Base-by-base conservation (phyloP, 1,140 invertebrate species). In the Chlorops oryzae region DNA sequence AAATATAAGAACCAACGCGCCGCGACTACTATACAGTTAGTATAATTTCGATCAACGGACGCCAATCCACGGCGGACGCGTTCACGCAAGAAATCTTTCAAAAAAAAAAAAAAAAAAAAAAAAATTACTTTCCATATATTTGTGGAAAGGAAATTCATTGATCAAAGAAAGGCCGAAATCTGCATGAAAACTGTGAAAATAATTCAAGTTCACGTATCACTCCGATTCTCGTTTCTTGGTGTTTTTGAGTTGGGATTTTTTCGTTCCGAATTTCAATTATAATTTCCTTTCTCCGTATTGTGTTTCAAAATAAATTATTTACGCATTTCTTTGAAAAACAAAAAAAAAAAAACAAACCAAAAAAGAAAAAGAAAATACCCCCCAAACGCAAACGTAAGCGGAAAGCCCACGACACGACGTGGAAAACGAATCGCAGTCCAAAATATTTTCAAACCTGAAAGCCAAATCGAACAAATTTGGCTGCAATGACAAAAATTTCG, bases 51-150 rank as follows among this genome's bases (percentile, higher is more conserved):
- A 50, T 44, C 43, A 54, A 42, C 47, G 52, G 37, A 54, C 48
- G 52, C 52, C 52, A 50, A 37, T 35, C 42, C 38, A 32, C 50
- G 47, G 52, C 52, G 52, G 48, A 54, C 48, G 47, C 42, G 52
- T 50, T 27, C 25, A 22, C 32, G 15, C 17, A 12, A 49, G 39
- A 12, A 41, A 41, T 20, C 15, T 10, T 39, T 39, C 7, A 39
- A 39, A 39, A 12, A 39, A 39, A 39, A 20, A 12, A 48, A 48
- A 39, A 18, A 5, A 48, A 13, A 13, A 25, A 45, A 17, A 40
- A 46, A 32, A 46, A 46, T 28, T 40, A 45, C 13, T 35, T 35
- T 35, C 34, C 18, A n/a, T n/a, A 18, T 27, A 27, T 24, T 21
- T 21, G 5, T 43, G 17, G 10, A 25, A 38, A 24, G 49, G 39